Percentiles rank a stretch among this genome's conserved stretches.
These are phyloP conservation scores for Dexiosoma caninum DNA, from an alignment of 2,888 invertebrate genomes.

Conservation along the genomic window DNA sequence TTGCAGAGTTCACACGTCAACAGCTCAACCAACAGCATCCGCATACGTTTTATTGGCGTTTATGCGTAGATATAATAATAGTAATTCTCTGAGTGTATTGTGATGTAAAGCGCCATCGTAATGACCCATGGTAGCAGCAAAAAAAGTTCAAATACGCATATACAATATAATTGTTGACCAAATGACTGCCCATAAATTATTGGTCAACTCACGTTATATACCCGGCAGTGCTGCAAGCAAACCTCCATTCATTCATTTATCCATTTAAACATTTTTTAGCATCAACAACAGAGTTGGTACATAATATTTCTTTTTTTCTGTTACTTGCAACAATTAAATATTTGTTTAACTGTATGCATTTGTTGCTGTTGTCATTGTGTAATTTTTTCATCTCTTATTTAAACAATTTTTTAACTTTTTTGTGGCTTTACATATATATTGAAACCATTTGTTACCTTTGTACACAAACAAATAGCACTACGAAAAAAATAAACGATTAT, in stretches of 20 bases:
- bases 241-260: constrained; percentile 44
- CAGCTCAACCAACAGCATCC: no score
- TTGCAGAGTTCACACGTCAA: no score
- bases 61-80: no score
- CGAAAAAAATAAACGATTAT: constrained; percentile 45
- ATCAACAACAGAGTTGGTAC: constrained; percentile 30
- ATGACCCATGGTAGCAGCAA: constrained; percentile 38
- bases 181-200: constrained; percentile 77
- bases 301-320: constrained; percentile 1
- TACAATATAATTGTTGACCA: constrained; percentile 72
- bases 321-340: constrained; percentile 75
- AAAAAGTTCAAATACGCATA: constrained; percentile 61
- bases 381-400: constrained; percentile 66
- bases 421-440: constrained; percentile 49
- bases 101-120: constrained; percentile 49
- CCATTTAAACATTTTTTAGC: constrained; percentile 43
- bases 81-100: constrained; percentile 21
- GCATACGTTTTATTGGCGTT: no score
- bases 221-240: constrained; percentile 18
- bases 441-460: constrained; percentile 62
- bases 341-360: constrained; percentile 72
- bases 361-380: constrained; percentile 49
- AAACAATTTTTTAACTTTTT: constrained; percentile 63
- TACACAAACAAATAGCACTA: constrained; percentile 43
- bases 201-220: constrained; percentile 69